Evolutionary conservation across 2,888 invertebrate species (phyloP).

Genomic region (Lathronympha strigana): DNA sequence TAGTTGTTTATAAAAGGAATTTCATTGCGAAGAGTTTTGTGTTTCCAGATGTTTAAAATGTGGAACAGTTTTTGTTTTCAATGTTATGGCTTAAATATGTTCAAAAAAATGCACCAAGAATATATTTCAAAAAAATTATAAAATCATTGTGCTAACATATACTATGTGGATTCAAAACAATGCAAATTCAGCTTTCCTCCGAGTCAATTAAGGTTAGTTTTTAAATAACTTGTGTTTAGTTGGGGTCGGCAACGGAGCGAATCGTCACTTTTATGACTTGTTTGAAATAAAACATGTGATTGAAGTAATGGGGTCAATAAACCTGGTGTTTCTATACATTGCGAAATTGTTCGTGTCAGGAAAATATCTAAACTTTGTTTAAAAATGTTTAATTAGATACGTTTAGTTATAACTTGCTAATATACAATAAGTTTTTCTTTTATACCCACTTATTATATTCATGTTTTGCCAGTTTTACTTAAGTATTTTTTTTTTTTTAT

Average conservation of each 20-base stretch:
- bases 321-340: constrained; percentile 8
- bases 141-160: constrained; percentile 1
- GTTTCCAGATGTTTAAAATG: not conserved
- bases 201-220: constrained; percentile 3
- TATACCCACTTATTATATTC: too few relatives aligned
- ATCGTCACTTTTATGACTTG: constrained; percentile 61
- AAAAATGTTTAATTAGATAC: too few relatives aligned
- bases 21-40: too few relatives aligned
- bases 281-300: constrained; percentile 64
- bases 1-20: too few relatives aligned
- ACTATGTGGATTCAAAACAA: constrained; percentile 14
- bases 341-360: not conserved
- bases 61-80: not conserved
- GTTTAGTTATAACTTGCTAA: too few relatives aligned
- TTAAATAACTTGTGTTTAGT: constrained; percentile 45
- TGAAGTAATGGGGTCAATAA: constrained; percentile 46
- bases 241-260: constrained; percentile 68
- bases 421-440: too few relatives aligned
- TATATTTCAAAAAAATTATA: constrained; percentile 3
- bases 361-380: not conserved
- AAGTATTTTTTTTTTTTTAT: too few relatives aligned
- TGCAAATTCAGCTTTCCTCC: not conserved
- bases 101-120: constrained; percentile 14
- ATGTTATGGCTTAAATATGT: too few relatives aligned
- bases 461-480: too few relatives aligned